These are phyloP conservation scores for Ferrisia virgata DNA, from an alignment of 2,888 invertebrate species.

Conservation along the genomic window DNA sequence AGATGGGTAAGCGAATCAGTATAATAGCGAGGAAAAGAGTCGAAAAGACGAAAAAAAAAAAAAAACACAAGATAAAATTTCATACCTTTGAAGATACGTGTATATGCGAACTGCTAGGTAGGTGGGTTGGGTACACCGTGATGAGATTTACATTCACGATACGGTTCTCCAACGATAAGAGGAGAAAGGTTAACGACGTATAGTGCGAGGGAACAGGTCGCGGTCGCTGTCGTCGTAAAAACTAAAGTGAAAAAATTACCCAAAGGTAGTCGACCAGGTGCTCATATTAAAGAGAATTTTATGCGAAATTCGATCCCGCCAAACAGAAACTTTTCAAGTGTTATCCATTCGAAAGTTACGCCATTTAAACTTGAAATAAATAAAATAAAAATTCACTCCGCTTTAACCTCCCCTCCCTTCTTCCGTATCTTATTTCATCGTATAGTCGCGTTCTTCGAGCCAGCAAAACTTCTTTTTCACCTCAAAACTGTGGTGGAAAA, in stretches of 20 bases:
- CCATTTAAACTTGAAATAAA: background rate
- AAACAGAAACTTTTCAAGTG: background rate
- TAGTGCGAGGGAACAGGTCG: background rate
- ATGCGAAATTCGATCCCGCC: background rate
- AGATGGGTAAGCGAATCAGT: background rate
- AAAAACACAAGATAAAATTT: background rate
- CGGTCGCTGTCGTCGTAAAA: background rate
- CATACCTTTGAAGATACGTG: background rate
- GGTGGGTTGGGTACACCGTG: too few relatives aligned
- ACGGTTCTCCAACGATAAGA: background rate
- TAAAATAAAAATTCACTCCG: background rate
- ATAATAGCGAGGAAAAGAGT: too few relatives aligned
- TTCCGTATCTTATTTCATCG: background rate
- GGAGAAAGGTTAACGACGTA: background rate
- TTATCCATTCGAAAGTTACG: background rate
- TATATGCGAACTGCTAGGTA: too few relatives aligned
- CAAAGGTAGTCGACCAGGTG: constrained; percentile 14
- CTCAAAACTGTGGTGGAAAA: too few relatives aligned
- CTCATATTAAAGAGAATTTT: background rate
- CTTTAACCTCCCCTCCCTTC: background rate
- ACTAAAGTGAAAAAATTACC: background rate
- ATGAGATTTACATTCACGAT: background rate
- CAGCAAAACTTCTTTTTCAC: too few relatives aligned
- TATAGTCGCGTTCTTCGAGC: background rate
- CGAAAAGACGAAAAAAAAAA: background rate